These are phyloP conservation scores for Osmoderma eremita DNA, from an alignment of 2,888 invertebrate genomes.

Conservation along the genomic window DNA sequence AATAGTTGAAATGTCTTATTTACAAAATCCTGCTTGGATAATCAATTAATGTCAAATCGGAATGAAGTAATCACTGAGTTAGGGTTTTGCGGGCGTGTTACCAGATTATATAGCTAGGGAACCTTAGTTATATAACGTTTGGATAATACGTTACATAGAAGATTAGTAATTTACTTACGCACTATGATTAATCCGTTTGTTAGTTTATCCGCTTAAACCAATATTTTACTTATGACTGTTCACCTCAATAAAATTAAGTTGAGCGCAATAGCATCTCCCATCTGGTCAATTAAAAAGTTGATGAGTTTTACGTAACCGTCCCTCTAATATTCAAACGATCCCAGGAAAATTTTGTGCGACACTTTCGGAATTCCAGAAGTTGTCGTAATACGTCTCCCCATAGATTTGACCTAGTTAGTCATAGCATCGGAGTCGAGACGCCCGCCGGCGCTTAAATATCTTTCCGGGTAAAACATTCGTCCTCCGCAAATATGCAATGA, in stretches of 20 bases:
- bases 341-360: slow-evolving; percentile 15
- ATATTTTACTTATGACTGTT: too few species aligned
- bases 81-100: not conserved
- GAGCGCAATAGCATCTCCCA: too few species aligned
- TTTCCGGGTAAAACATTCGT: slow-evolving; percentile 22
- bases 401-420: slow-evolving; percentile 22
- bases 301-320: too few species aligned
- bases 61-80: slow-evolving; percentile 19
- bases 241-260: too few species aligned
- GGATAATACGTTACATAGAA: too few species aligned
- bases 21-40: not conserved
- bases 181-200: too few species aligned
- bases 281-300: too few species aligned
- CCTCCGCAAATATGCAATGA: slow-evolving; percentile 31
- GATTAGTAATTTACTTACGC: too few species aligned
- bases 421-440: slow-evolving; percentile 17
- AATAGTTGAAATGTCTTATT: slow-evolving; percentile 24
- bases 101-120: too few species aligned
- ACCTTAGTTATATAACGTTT: too few species aligned
- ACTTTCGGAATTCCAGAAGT: slow-evolving; percentile 6
- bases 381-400: slow-evolving; percentile 14
- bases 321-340: slow-evolving; percentile 10
- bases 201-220: too few species aligned
- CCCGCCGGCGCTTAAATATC: slow-evolving; percentile 35
- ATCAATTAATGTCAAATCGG: slow-evolving; percentile 13